Base-by-base conservation (phyloP, 2,797 vertebrate genomes). In the Karalla daura region DNA sequence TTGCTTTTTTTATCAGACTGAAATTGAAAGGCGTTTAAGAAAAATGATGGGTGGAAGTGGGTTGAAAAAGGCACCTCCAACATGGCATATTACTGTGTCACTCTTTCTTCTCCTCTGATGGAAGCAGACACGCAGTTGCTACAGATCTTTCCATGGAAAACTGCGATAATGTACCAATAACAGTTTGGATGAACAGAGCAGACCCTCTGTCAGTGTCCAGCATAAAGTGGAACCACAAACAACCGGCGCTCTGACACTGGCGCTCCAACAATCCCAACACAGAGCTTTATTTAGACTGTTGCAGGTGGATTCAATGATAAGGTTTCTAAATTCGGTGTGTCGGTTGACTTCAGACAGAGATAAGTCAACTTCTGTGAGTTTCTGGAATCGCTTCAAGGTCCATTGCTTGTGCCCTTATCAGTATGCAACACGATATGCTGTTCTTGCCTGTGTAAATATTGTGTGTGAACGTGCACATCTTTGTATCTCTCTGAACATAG, bases 251-350 rank as follows among this genome's bases (percentile, higher is more conserved):
- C 37, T 23, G 45, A 63, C 35, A 27, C 35, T 2, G 3, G 60
- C 28, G 17, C 43, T 46, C 33, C 46, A 39, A 50, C 18, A 25
- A 33, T 41, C 56, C n/a, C 15, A 74, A 45, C 9, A 10, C 59
- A 49, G 7, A 37, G 47, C 32, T 84, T 63, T 55, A 69, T 81
- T 87, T 86, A 70, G 56, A 53, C 70, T 41, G 30, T 40, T 45
- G 27, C 64, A 83, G 79, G 60, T 81, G 78, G 52, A 66, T 73
- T 73, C 35, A 40, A 56, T 50, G 79, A 89, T 82, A 80, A 74
- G 33, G 45, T 61, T 84, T 72, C 70, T 73, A 78, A 74, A 83
- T 63, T n/a, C n/a, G 51, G 58, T 70, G 61, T 51, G 52, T 53
- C 66, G 53, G 83, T 80, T 84, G 69, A 78, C 23, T 53, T 69